A percentile compares a stretch with the other conserved stretches of the same genome.
Evolutionary conservation across 2,888 invertebrate species (phyloP).

Genomic region (Marronus borbonicus): DNA sequence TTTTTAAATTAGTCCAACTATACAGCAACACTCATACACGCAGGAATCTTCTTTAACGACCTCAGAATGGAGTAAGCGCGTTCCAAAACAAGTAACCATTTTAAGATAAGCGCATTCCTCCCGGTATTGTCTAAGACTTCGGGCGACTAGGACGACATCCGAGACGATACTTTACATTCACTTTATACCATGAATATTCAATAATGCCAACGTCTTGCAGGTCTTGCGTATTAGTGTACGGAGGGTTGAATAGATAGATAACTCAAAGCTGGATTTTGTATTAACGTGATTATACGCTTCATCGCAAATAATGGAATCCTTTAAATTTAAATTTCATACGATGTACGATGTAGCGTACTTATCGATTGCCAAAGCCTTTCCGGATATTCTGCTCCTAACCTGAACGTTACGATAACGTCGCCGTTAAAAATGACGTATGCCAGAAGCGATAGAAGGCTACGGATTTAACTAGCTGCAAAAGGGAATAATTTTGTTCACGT

Average conservation of each 20-base stretch:
- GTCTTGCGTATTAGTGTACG: constrained; percentile 9
- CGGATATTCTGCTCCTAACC: not conserved
- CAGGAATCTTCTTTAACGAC: not conserved
- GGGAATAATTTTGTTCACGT: too few relatives aligned
- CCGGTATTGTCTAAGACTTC: constrained; percentile 11
- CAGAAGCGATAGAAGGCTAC: too few relatives aligned
- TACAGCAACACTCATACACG: not conserved
- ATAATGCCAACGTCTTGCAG: constrained; percentile 16
- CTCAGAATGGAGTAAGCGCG: not conserved
- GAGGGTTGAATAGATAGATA: constrained; percentile 19
- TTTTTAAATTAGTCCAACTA: not conserved
- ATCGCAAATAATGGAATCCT: constrained; percentile 19
- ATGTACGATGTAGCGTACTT: not conserved
- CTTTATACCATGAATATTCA: constrained; percentile 44
- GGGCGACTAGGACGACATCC: constrained; percentile 4
- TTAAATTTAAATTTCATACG: constrained; percentile 33
- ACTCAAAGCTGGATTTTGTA: constrained; percentile 1
- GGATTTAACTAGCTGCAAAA: too few relatives aligned
- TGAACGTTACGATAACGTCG: too few relatives aligned
- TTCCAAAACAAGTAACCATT: constrained; percentile 16
- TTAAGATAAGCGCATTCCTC: constrained; percentile 28
- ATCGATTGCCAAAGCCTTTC: constrained; percentile 4
- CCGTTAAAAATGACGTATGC: too few relatives aligned
- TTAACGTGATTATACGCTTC: constrained; percentile 37
- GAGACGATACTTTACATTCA: constrained; percentile 37